Conservation (phyloP, 2,797 vertebrate species). For the Enteromius unitaeniatus region DNA sequence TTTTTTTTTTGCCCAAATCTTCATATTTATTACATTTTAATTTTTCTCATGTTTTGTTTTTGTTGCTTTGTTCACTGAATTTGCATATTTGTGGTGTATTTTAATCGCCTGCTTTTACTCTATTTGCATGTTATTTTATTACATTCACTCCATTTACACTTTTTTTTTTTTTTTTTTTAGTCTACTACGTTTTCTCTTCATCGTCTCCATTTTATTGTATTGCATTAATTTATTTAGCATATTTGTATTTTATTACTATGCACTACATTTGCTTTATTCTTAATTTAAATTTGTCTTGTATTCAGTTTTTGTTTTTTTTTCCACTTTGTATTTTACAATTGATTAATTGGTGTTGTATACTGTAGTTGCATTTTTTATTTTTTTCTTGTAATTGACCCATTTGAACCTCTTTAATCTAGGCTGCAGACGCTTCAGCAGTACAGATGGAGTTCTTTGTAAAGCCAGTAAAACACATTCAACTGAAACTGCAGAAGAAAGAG, state of each 20-base stretch:
- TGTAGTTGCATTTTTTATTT: background rate
- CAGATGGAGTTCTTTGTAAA: background rate
- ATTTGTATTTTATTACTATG: background rate
- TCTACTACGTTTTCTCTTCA: background rate
- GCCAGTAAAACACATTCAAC: background rate
- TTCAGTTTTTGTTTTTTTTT: too few species aligned
- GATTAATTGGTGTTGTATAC: background rate
- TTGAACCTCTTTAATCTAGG: background rate
- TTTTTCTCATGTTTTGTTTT: background rate
- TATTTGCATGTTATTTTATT: background rate
- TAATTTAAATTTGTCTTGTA: background rate
- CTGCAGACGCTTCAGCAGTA: background rate
- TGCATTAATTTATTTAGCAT: background rate
- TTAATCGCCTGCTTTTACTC: background rate
- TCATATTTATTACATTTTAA: background rate
- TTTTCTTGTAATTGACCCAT: background rate
- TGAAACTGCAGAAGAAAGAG: background rate
- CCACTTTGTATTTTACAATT: background rate
- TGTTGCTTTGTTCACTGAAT: background rate
- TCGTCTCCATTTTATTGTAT: background rate
- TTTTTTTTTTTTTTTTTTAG: background rate
- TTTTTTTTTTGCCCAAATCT: background rate
- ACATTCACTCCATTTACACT: background rate
- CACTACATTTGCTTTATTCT: background rate
- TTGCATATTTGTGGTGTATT: background rate